Conservation (phyloP, 2,113 vertebrate species). For the Oryzias javanicus region DNA sequence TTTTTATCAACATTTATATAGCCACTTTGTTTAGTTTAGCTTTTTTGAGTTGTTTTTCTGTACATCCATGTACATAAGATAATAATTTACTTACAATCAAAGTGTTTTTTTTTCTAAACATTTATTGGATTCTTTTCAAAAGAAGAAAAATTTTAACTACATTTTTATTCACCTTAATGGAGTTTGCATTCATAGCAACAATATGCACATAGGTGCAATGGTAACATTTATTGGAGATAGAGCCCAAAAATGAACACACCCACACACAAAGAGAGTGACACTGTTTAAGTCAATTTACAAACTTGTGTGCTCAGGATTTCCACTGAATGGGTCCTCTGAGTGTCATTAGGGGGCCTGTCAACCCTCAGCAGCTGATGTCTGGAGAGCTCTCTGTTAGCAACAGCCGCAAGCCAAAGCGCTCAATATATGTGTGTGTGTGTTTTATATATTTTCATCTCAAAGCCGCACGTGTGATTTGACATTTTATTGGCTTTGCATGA, state of each 20-base stretch:
- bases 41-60: no score
- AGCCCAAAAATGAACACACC: constrained; percentile 13
- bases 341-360: constrained; percentile 19
- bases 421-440: constrained; percentile 11
- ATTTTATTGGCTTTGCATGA: neutral
- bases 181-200: no score
- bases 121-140: no score
- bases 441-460: constrained; percentile 20
- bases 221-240: constrained; percentile 49
- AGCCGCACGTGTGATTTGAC: neutral
- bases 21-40: no score
- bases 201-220: constrained; percentile 15
- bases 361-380: constrained; percentile 43
- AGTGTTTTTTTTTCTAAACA: no score
- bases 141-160: no score
- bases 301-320: constrained; percentile 32
- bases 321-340: constrained; percentile 37
- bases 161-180: no score
- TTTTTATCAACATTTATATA: no score
- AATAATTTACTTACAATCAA: no score
- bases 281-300: constrained; percentile 8
- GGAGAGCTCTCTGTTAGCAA: constrained; percentile 27
- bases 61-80: no score
- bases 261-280: constrained; percentile 7
- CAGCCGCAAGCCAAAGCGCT: constrained; percentile 17